phyloP scores from a whole-genome alignment of 2,797 vertebrate species.

The Melanotaenia parkinsoni region DNA sequence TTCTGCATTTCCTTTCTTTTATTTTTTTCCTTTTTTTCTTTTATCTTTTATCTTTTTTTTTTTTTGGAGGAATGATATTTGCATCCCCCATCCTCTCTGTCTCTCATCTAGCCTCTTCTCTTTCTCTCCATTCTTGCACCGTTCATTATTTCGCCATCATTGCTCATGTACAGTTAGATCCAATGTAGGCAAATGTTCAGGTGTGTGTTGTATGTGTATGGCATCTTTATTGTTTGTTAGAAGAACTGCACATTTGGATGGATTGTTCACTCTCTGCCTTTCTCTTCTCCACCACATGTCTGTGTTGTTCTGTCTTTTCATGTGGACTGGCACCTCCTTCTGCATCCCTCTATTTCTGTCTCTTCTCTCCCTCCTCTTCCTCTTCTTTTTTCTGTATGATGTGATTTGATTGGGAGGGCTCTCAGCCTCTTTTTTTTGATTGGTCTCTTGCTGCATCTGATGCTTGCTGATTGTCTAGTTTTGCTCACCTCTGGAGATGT shows the following conservation, averaged over 20 bases:
- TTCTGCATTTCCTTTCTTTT: slow-evolving; percentile 20
- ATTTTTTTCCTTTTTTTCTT: slow-evolving; percentile 33
- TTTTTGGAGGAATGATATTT: slow-evolving; percentile 78
- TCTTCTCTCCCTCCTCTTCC: slow-evolving; percentile 54
- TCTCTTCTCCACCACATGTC: slow-evolving; percentile 65
- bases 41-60: slow-evolving; percentile 34
- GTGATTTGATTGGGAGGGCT: slow-evolving; percentile 80
- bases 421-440: slow-evolving; percentile 77
- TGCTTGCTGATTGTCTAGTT: slow-evolving; percentile 87
- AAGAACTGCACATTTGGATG: slow-evolving; percentile 76
- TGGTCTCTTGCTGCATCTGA: slow-evolving; percentile 84
- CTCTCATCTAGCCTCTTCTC: slow-evolving; percentile 47
- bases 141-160: slow-evolving; percentile 66
- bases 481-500: slow-evolving; percentile 82
- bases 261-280: slow-evolving; percentile 68
- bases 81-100: slow-evolving; percentile 75
- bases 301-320: slow-evolving; percentile 77
- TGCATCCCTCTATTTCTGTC: slow-evolving; percentile 75
- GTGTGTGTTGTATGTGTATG: slow-evolving; percentile 58
- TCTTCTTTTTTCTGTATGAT: slow-evolving; percentile 74
- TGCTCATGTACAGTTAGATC: slow-evolving; percentile 67
- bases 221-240: slow-evolving; percentile 65
- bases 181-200: slow-evolving; percentile 61
- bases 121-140: slow-evolving; percentile 52
- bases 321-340: slow-evolving; percentile 81